Base-by-base conservation (phyloP, 1,140 invertebrate species). In the Leptonema lineaticorne region DNA sequence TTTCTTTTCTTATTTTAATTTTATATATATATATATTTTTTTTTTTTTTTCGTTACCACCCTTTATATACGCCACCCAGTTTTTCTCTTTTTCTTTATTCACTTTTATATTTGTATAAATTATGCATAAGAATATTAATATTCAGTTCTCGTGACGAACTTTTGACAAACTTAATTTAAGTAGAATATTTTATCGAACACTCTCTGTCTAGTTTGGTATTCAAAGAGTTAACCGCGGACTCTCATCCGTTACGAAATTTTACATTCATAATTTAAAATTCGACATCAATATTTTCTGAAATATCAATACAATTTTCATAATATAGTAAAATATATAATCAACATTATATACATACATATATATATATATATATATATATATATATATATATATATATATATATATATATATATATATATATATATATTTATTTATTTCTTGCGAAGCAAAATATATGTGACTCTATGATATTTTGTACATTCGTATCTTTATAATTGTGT, bases 91-190 rank as follows among this genome's bases (percentile, higher is more conserved):
- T 33, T 33, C 30, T 11, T 16, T 41, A 3, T 41, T 16, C 1
- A 9, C 9, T 33, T 33, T 41, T 41, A 14, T 41, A 14, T 41
- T 41, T 41, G 2, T 41, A 41, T 41, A 16, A 41, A 41, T 41
- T 41, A 41, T 41, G 37, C 16, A 41, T 41, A 41, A 41, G 37
- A 41, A 41, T n/a, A n/a, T 41, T 41, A 41, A 41, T 41, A 41
- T 41, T 41, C 37, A 3, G 37, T 41, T 41, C 37, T 41, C 37
- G 16, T 41, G 37, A 41, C 9, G 16, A 41, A 41, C 37, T 41
- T 41, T 41, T 41, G 37, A 41, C 37, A 41, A 41, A 41, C 37
- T 41, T 41, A 41, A 41, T 41, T 41, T 41, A 16, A 41, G 9
- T 1, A 9, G 37, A 41, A 41, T 41, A 41, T 41, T 41, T 41